Percentiles rank a stretch among this genome's conserved stretches.
phyloP scores from a whole-genome alignment of 2,888 invertebrate species.

The Steromphala cineraria region DNA sequence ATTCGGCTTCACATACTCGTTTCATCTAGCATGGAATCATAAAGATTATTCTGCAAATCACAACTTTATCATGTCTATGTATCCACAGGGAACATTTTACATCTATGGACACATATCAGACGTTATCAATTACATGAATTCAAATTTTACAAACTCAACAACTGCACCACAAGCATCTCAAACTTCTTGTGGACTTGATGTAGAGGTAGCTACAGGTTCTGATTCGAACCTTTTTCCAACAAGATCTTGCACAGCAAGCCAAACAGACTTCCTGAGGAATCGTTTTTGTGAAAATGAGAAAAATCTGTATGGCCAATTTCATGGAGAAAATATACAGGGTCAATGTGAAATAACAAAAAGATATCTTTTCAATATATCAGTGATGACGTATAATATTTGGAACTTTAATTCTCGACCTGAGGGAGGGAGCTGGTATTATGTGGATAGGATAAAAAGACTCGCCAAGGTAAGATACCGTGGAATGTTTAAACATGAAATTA shows the following conservation, averaged over 20 bases:
- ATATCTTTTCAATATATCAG: conserved; percentile 24
- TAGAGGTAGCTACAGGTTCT: background rate
- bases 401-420: conserved; percentile 48
- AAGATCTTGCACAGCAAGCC: background rate
- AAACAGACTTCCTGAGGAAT: background rate
- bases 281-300: background rate
- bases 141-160: background rate
- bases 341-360: background rate
- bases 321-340: background rate
- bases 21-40: conserved; percentile 35
- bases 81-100: conserved; percentile 35
- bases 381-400: conserved; percentile 58
- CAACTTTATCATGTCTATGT: conserved; percentile 45
- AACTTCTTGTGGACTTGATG: too few relatives aligned
- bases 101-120: conserved; percentile 46
- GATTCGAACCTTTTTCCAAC: background rate
- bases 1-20: conserved; percentile 43
- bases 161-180: too few relatives aligned
- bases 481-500: too few relatives aligned
- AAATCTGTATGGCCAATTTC: background rate
- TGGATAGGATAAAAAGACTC: conserved; percentile 40
- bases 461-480: conserved; percentile 36
- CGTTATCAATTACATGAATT: background rate
- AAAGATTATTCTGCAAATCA: conserved; percentile 35
- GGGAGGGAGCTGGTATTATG: conserved; percentile 31